Conservation (phyloP, 30 jellyfish, hydroid and myxozoan species). For the Nemopilema nomurai region DNA sequence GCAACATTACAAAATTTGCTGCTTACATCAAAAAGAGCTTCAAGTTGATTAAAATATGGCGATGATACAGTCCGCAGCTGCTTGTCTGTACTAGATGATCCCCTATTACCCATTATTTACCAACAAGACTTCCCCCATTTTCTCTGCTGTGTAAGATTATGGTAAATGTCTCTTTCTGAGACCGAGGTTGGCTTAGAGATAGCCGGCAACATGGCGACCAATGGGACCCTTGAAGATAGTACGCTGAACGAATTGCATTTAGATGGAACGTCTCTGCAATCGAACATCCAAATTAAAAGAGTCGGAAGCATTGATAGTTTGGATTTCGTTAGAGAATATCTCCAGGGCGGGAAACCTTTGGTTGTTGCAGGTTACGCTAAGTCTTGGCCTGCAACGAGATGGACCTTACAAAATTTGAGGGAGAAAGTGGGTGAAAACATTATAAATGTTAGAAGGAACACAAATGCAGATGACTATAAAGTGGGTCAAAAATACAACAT, state of each 20-base stretch:
- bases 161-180: slow-evolving; percentile 2
- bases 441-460: slow-evolving; percentile 86
- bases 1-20: background rate
- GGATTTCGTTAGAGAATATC: slow-evolving; percentile 51
- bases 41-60: slow-evolving; percentile 56
- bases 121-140: background rate
- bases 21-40: slow-evolving; percentile 43
- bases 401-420: slow-evolving; percentile 72
- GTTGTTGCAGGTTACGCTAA: slow-evolving; percentile 70
- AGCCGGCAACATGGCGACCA: slow-evolving; percentile 3
- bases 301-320: slow-evolving; percentile 19
- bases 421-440: slow-evolving; percentile 81
- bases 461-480: slow-evolving; percentile 75
- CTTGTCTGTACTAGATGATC: background rate
- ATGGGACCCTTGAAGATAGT: background rate
- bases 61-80: slow-evolving; percentile 12
- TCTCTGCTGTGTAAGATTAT: background rate
- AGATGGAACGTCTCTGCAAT: background rate
- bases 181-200: background rate
- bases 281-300: slow-evolving; percentile 11
- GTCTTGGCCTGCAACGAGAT: slow-evolving; percentile 83
- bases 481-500: slow-evolving; percentile 89
- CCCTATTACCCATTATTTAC: slow-evolving; percentile 44
- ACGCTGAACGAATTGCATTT: background rate
- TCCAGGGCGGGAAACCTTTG: slow-evolving; percentile 78